Conservation (phyloP, 2,113 vertebrate species). For the Athene noctua region DNA sequence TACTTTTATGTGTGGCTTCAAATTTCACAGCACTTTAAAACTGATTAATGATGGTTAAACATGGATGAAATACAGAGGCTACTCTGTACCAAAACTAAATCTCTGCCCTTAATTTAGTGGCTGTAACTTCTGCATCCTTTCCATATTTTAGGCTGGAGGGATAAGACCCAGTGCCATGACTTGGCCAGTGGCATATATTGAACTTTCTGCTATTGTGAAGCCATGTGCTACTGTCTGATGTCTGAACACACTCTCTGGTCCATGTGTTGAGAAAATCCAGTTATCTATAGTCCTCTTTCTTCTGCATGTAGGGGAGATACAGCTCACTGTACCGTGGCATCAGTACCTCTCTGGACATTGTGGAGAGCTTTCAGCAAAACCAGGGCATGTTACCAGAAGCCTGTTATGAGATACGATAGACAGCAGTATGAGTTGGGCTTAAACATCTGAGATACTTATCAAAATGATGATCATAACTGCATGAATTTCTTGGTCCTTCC, state of each 20-base stretch:
- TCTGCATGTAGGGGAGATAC: background rate
- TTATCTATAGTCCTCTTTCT: background rate
- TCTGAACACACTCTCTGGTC: background rate
- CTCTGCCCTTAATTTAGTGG: background rate
- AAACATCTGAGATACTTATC: background rate
- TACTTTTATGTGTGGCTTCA: background rate
- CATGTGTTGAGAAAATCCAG: background rate
- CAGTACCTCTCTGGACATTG: background rate
- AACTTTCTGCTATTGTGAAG: background rate
- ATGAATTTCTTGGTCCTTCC: background rate
- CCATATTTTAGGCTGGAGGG: background rate
- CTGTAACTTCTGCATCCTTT: background rate
- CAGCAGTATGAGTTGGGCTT: background rate
- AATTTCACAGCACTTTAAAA: conserved; percentile 49
- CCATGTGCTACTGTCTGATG: background rate
- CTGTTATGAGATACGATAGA: background rate
- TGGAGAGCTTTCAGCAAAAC: background rate
- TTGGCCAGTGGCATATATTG: background rate
- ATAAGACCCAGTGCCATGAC: accelerated
- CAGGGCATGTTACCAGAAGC: background rate
- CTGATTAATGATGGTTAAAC: conserved; percentile 47
- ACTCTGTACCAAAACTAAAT: conserved; percentile 39
- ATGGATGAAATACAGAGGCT: conserved; percentile 32
- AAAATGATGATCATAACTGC: background rate
- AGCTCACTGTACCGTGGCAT: background rate